These are phyloP conservation scores for Gastracanthus pulcherrimus DNA, from an alignment of 2,888 invertebrate genomes.

Conservation along the genomic window DNA sequence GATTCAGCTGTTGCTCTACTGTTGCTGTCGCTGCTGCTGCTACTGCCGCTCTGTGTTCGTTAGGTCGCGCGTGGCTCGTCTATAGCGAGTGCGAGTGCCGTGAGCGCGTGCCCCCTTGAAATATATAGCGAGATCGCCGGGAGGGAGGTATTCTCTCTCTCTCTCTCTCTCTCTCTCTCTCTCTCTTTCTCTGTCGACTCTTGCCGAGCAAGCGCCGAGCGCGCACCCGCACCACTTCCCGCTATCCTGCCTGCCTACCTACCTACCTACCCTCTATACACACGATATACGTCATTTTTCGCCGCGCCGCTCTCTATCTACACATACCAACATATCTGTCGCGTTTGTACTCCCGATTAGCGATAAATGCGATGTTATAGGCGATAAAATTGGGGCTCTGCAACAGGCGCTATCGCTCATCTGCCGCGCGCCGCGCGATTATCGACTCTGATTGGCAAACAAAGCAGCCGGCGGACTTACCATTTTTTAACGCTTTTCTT, in stretches of 20 bases:
- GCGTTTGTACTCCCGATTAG: neutral
- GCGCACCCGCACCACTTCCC: neutral
- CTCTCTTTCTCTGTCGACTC: no score
- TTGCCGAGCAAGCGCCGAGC: slow-evolving; percentile 22
- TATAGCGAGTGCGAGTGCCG: slow-evolving; percentile 37
- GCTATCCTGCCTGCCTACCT: neutral
- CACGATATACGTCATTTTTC: no score
- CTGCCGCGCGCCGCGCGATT: neutral
- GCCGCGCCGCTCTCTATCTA: neutral
- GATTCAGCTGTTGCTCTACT: no score
- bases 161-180: neutral
- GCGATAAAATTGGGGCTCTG: neutral
- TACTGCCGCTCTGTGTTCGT: no score
- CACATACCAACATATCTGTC: no score
- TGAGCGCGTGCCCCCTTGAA: slow-evolving; percentile 42
- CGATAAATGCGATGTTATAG: slow-evolving; percentile 9
- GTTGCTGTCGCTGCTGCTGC: no score
- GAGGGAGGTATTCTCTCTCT: slow-evolving; percentile 22
- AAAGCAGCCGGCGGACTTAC: neutral
- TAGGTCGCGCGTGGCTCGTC: slow-evolving; percentile 27
- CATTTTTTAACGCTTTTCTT: neutral
- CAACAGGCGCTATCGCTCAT: neutral
- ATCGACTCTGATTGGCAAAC: slow-evolving; percentile 1
- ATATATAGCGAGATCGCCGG: slow-evolving; percentile 49
- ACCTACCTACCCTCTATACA: neutral